phyloP scores from a whole-genome alignment of 2,113 vertebrate species.

The Ageneiosus marmoratus region DNA sequence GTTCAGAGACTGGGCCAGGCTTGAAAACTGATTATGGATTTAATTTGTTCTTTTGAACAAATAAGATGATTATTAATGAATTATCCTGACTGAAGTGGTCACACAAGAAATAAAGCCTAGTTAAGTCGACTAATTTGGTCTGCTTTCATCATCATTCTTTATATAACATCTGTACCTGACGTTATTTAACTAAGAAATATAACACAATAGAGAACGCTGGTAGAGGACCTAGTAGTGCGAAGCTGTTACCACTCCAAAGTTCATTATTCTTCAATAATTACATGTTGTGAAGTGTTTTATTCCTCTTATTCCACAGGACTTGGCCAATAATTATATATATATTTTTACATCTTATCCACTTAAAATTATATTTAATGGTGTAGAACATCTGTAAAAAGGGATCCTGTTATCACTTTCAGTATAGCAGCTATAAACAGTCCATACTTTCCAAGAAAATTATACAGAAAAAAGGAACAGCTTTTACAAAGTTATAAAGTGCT shows the following conservation, averaged over 20 bases:
- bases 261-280: background rate
- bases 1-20: too few species aligned
- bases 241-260: too few species aligned
- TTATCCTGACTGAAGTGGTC: background rate
- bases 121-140: background rate
- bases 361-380: background rate
- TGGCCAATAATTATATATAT: background rate
- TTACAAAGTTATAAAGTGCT: background rate
- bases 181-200: background rate
- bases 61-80: background rate
- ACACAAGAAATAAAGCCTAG: conserved; percentile 4
- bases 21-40: background rate
- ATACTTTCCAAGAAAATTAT: too few species aligned
- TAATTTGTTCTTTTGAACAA: background rate
- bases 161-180: background rate
- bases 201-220: background rate
- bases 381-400: background rate
- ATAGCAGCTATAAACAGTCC: background rate
- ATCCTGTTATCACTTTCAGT: too few species aligned
- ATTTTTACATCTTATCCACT: too few species aligned
- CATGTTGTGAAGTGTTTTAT: background rate
- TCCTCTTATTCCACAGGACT: background rate
- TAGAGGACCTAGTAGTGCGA: background rate
- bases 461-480: background rate
- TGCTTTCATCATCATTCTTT: background rate